Base-by-base conservation (phyloP, 2,797 vertebrate species). In the Chromis chromis region DNA sequence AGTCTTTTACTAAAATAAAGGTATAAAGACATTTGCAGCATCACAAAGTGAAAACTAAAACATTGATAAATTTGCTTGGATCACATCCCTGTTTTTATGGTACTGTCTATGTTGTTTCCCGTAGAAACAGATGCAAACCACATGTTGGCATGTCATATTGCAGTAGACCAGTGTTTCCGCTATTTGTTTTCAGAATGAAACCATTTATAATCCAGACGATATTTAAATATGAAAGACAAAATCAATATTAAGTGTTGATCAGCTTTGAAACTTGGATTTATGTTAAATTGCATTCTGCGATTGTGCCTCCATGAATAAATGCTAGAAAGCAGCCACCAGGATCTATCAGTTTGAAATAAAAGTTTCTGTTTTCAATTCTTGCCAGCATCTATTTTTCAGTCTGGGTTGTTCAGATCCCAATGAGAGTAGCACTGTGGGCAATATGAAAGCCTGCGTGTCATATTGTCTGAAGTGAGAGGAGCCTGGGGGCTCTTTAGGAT, bases 401-500 rank as follows among this genome's bases (percentile, higher is more conserved):
- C 66, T 12, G 54, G 61, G 17, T 64, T 50, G n/a, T 62, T 27
- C 33, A 27, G 46, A 57, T 71, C 66, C 65, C 84, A 57, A 58
- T 66, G 83, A 79, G 83, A 72, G 61, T 24, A 65, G 56, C 70
- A 66, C 62, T 52, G 44, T 55, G 74, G 76, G 63, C 63, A 76
- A 58, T 76, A 81, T 76, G 40, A 76, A 79, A 84, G 74, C 76
- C 80, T 74, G 74, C 74, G 76, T 79, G 82, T 85, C 84, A 85
- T 88, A 80, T 74, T 84, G 81, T 90, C 78, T 83, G 75, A 82
- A 72, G 88, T 78, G 74, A 88, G 75, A 65, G 63, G 79, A 86
- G 88, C 84, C 88, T 19, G 36, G 88, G 81, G 84, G 72, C 84
- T 88, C 80, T 83, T 91, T 85, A 90, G 76, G 83, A 88, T 90